A percentile compares a stretch with the other conserved stretches of the same genome.
phyloP scores from a whole-genome alignment of 2,888 invertebrate genomes.

The Ypsolopha sequella region DNA sequence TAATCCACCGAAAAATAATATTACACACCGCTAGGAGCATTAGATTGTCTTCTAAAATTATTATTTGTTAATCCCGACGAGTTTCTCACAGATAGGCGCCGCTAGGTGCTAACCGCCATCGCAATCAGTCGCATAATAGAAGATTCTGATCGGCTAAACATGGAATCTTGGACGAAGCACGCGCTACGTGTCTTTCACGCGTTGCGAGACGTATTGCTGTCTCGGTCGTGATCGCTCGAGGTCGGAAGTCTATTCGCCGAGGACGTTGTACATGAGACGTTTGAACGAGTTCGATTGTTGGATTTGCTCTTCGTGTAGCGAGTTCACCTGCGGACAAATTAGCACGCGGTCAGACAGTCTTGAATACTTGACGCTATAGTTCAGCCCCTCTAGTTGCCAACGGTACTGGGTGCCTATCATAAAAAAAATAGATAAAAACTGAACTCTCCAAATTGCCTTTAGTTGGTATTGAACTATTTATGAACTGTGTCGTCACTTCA shows the following conservation, averaged over 20 bases:
- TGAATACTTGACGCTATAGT: neutral
- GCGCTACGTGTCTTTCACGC: neutral
- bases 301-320: slow-evolving; percentile 82
- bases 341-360: no score
- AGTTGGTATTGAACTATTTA: no score
- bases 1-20: slow-evolving; percentile 59
- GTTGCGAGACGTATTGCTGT: neutral
- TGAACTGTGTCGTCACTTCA: no score
- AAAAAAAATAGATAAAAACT: no score
- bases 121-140: slow-evolving; percentile 19
- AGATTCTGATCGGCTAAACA: neutral
- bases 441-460: no score
- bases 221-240: neutral
- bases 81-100: slow-evolving; percentile 27
- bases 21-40: slow-evolving; percentile 52
- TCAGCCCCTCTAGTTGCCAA: no score
- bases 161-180: neutral
- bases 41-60: slow-evolving; percentile 49
- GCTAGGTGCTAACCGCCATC: slow-evolving; percentile 26
- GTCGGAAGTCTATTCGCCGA: slow-evolving; percentile 62
- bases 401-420: no score
- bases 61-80: slow-evolving; percentile 51
- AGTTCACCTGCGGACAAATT: slow-evolving; percentile 70
- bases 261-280: slow-evolving; percentile 91
- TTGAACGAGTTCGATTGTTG: slow-evolving; percentile 94